Base-by-base conservation (phyloP, 2,888 invertebrate genomes). In the Lycia hirtaria region DNA sequence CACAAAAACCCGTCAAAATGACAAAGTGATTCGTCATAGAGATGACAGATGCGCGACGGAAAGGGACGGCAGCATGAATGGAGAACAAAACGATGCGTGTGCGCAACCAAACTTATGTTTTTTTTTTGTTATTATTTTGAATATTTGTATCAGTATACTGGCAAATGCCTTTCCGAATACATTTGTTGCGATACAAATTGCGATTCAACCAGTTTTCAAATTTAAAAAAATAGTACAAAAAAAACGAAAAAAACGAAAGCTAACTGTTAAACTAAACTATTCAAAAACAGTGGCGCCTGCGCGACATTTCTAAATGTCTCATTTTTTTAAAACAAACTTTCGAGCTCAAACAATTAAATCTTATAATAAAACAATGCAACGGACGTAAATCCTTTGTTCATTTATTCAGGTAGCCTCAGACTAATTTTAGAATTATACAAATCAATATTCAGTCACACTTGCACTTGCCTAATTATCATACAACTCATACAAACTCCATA, bases 11-110 rank as follows among this genome's bases (percentile, higher is more conserved):
- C 87, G 89, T 87, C 90, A 88, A 81, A 85, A 82, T 87, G 87
- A 91, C 88, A 88, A 84, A 88, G 83, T 88, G 86, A 91, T 91
- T 88, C 90, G 90, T 90, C 90, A 88, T 82, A 86, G 77, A 66
- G 65, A 67, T 83, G 90, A 89, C 90, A 88, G 90, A 86, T 90
- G 90, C 84, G 75, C 61, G 79, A 61, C 69, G 61, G 80, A 80
- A 65, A 40, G 74, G 60, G 65, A 67, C 74, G 72, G 61, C 55
- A 56, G 49, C 58, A 61, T 52, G 69, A 75, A 81, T 50, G 15
- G 47, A 51, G 52, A 54, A 61, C 74, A 76, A 63, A 69, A 45
- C 58, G 56, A 64, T 70, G 71, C 68, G 71, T 67, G 51, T 49
- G 59, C 70, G 75, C 76, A 69, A 41, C 45, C 41, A 52, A 68